Percentiles rank a stretch among this genome's conserved stretches.
Conservation (phyloP, 1,140 invertebrate genomes). For the Microvelia longipes region DNA sequence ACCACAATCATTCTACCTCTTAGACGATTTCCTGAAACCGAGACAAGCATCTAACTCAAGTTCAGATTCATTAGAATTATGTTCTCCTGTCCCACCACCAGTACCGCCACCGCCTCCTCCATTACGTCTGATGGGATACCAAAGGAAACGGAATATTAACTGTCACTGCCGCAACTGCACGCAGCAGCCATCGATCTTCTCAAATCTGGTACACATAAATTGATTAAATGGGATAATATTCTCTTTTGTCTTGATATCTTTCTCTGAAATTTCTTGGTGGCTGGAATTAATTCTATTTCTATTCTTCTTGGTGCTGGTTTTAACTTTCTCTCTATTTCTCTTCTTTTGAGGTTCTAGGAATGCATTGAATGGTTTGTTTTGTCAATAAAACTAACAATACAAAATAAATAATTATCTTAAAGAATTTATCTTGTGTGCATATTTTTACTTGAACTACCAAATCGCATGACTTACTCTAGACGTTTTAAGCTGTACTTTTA, state of each 20-base stretch:
- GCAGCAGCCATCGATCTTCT: background rate
- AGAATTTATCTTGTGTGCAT: no score
- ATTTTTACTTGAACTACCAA: no score
- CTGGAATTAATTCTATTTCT: no score
- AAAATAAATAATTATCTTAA: no score
- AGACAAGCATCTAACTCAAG: background rate
- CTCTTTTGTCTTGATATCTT: background rate
- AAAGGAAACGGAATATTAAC: background rate
- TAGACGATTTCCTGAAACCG: constrained; percentile 7
- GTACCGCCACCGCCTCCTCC: background rate
- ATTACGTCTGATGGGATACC: background rate
- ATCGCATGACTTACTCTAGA: no score
- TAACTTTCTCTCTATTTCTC: no score
- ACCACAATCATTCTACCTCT: constrained; percentile 10
- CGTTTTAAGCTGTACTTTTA: no score
- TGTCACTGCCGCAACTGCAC: background rate
- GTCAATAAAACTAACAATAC: no score
- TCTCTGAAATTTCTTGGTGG: background rate
- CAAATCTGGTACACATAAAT: background rate
- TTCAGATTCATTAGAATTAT: background rate
- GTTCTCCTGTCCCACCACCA: background rate
- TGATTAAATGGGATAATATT: background rate
- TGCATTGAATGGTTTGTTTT: no score
- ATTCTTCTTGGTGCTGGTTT: no score
- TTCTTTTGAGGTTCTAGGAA: no score